phyloP scores from a whole-genome alignment of 2,797 vertebrate genomes.

The Protosalanx chinensis region DNA sequence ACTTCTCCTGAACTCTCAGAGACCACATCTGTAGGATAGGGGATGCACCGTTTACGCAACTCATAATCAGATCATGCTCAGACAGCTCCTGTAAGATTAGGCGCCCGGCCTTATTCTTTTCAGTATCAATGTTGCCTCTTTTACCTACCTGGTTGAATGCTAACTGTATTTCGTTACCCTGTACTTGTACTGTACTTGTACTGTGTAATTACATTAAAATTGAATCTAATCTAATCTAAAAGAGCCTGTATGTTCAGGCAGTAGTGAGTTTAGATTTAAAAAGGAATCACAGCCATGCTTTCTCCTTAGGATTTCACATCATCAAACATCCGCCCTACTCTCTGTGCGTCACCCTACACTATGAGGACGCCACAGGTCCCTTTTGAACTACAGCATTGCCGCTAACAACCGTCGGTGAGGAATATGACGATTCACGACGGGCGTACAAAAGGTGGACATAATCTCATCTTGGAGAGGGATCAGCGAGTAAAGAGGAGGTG shows the following conservation, averaged over 20 bases:
- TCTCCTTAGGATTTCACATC: too few relatives aligned
- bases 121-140: neutral
- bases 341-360: neutral
- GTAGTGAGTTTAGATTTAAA: neutral
- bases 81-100: too few relatives aligned
- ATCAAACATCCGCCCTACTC: too few relatives aligned
- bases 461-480: slow-evolving; percentile 62
- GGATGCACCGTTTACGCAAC: neutral
- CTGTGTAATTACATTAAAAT: too few relatives aligned
- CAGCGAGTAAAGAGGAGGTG: slow-evolving; percentile 66
- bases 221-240: too few relatives aligned
- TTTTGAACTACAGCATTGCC: slow-evolving; percentile 58
- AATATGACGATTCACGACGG: slow-evolving; percentile 58
- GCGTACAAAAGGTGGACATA: slow-evolving; percentile 48
- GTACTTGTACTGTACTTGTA: too few relatives aligned
- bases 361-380: slow-evolving; percentile 51
- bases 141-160: neutral
- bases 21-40: slow-evolving; percentile 21
- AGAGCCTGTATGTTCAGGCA: neutral
- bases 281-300: too few relatives aligned
- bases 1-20: neutral
- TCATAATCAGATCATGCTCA: too few relatives aligned
- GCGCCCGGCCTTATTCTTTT: neutral
- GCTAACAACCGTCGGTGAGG: slow-evolving; percentile 52
- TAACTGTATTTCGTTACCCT: too few relatives aligned